Conservation (phyloP, 2,888 invertebrate species). For the Oscheius sp. region DNA sequence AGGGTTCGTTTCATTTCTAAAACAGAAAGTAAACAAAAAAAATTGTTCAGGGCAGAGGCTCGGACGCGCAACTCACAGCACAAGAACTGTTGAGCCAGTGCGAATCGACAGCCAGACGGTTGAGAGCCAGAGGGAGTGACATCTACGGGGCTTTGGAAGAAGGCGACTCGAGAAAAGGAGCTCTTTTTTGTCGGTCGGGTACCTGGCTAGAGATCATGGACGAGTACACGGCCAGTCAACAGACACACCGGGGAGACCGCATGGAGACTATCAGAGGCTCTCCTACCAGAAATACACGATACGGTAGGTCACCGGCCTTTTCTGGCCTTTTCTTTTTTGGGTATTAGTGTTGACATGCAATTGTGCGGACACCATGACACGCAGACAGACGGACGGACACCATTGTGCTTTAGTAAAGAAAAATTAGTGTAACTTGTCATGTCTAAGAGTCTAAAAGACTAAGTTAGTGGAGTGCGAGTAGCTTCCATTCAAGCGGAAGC, state of each 20-base stretch:
- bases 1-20: neutral
- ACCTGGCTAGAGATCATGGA: conserved; percentile 66
- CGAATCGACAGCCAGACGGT: conserved; percentile 14
- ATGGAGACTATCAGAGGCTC: conserved; percentile 27
- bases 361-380: too few relatives aligned
- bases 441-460: neutral
- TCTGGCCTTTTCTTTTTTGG: neutral
- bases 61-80: conserved; percentile 23
- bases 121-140: conserved; percentile 15
- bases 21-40: too few relatives aligned
- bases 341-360: too few relatives aligned
- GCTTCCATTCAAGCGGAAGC: neutral
- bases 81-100: conserved; percentile 17
- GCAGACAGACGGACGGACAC: too few relatives aligned
- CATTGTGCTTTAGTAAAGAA: too few relatives aligned
- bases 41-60: conserved; percentile 3
- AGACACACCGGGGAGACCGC: conserved; percentile 10
- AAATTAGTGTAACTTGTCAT: neutral
- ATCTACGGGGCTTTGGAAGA: conserved; percentile 23
- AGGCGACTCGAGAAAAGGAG: conserved; percentile 48
- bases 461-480: too few relatives aligned
- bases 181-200: conserved; percentile 67
- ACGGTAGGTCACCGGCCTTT: conserved; percentile 15
- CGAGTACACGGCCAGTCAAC: conserved; percentile 26
- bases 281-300: conserved; percentile 8